Conservation (phyloP, 2,888 invertebrate genomes). For the Leptinotarsa peninsularis region DNA sequence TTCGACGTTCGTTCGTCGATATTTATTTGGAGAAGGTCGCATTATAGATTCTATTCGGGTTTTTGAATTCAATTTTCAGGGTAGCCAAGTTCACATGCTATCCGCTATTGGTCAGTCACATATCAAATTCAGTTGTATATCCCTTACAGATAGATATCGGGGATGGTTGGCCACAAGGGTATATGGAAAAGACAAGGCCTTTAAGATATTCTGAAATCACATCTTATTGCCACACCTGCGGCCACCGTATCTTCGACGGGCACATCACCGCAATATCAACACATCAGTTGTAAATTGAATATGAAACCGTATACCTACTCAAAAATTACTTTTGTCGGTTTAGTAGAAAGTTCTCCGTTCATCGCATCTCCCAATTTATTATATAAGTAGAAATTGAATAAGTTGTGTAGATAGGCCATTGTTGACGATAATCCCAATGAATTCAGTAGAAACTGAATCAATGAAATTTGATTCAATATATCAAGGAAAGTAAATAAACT, state of each 20-base stretch:
- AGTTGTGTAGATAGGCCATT: too few relatives aligned
- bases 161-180: slow-evolving; percentile 61
- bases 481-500: too few relatives aligned
- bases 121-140: slow-evolving; percentile 67
- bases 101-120: slow-evolving; percentile 65
- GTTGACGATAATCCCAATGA: too few relatives aligned
- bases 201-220: slow-evolving; percentile 66
- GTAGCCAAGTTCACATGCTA: slow-evolving; percentile 64
- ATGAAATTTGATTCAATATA: too few relatives aligned
- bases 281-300: slow-evolving; percentile 55
- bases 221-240: slow-evolving; percentile 64
- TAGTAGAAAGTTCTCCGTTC: neutral
- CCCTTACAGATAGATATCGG: slow-evolving; percentile 65
- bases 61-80: slow-evolving; percentile 68
- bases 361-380: neutral
- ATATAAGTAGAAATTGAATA: too few relatives aligned
- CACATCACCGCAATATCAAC: slow-evolving; percentile 61
- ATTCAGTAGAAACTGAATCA: too few relatives aligned
- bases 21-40: slow-evolving; percentile 53
- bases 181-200: slow-evolving; percentile 64
- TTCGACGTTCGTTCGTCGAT: slow-evolving; percentile 38
- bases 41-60: slow-evolving; percentile 68
- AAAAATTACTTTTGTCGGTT: slow-evolving; percentile 36
- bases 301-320: slow-evolving; percentile 26
- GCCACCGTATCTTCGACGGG: slow-evolving; percentile 50